Conservation (phyloP, 2,888 invertebrate species). For the Conus canariensis region DNA sequence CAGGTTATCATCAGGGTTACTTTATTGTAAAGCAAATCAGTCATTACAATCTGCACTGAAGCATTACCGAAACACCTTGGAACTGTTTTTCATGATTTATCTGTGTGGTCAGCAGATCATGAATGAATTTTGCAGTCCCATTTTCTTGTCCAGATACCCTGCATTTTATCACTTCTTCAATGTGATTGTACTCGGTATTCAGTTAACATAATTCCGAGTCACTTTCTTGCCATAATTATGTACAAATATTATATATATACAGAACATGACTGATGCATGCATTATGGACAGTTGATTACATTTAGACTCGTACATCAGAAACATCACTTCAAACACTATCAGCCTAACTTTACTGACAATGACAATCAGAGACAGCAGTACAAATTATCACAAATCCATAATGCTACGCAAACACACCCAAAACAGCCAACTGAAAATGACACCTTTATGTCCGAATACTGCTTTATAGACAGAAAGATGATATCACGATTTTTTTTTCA, state of each 20-base stretch:
- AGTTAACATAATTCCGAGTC: not conserved
- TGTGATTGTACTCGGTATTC: constrained; percentile 1
- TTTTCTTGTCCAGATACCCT: constrained; percentile 1
- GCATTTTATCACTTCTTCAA: constrained; percentile 5
- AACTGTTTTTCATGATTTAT: not conserved
- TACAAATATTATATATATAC: constrained; percentile 15
- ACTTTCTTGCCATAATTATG: constrained; percentile 5
- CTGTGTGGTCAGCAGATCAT: not conserved
- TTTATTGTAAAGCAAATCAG: constrained; percentile 19
- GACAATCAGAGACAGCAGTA: not conserved
- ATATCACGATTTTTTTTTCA: not conserved
- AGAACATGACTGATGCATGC: constrained; percentile 16
- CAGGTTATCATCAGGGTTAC: constrained; percentile 8
- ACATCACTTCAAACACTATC: not conserved
- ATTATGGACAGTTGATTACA: not conserved
- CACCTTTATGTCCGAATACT: too few relatives aligned
- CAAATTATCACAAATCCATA: not conserved
- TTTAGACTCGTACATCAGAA: not conserved
- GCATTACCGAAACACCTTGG: not conserved
- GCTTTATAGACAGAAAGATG: too few relatives aligned
- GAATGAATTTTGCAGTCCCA: not conserved
- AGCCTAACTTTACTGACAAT: not conserved
- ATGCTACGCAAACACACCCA: not conserved
- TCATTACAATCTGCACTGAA: not conserved
- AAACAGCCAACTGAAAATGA: not conserved